phyloP scores from a whole-genome alignment of 2,113 vertebrate species.

The Rhinogobius similis region DNA sequence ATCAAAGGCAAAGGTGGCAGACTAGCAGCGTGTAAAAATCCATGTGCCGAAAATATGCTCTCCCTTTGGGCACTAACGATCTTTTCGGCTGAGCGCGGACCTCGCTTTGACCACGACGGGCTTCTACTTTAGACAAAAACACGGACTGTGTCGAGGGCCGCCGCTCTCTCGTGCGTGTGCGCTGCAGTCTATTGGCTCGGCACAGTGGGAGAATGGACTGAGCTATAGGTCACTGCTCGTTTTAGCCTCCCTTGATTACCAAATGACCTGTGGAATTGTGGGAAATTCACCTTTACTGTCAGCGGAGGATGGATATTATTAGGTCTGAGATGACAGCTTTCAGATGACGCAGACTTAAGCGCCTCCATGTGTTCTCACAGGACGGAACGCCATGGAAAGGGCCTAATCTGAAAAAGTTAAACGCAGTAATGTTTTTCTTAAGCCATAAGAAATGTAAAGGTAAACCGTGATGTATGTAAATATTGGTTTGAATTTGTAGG shows the following conservation, averaged over 20 bases:
- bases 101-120: constrained; percentile 4
- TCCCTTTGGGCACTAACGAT: constrained; percentile 28
- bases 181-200: background rate
- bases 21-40: constrained; percentile 24
- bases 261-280: constrained; percentile 11
- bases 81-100: constrained; percentile 28
- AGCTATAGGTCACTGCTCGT: constrained; percentile 15
- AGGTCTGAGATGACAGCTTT: background rate
- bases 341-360: background rate
- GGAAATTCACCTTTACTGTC: constrained; percentile 21
- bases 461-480: too few species aligned
- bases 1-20: constrained; percentile 5
- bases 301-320: constrained; percentile 21
- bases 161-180: constrained; percentile 2
- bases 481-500: too few species aligned
- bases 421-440: too few species aligned
- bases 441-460: too few species aligned
- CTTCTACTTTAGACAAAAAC: background rate
- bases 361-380: background rate
- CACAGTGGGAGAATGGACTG: background rate
- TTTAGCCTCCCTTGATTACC: constrained; percentile 25
- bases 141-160: background rate
- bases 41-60: constrained; percentile 16
- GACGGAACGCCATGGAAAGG: background rate
- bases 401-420: too few species aligned